Conservation (phyloP, 1,140 invertebrate species). For the Drosophila parabipectinata region DNA sequence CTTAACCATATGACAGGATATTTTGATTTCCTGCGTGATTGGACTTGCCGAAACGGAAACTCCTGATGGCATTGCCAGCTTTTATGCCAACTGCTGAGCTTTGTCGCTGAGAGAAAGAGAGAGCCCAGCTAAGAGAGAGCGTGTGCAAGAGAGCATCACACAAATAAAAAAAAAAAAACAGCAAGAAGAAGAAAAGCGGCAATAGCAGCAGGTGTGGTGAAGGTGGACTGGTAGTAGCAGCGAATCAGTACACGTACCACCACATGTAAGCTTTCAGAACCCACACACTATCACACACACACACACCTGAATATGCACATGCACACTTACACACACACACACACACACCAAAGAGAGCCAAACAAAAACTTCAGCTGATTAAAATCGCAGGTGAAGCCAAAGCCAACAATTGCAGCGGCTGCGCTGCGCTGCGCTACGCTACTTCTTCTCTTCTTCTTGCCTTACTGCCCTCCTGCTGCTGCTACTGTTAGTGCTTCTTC, state of each 20-base stretch:
- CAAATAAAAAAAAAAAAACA: background rate
- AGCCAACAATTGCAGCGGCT: constrained; percentile 39
- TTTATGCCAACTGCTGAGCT: constrained; percentile 3
- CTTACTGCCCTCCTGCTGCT: constrained; percentile 27
- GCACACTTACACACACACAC: background rate
- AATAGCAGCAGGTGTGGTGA: constrained; percentile 77
- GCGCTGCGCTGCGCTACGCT: constrained; percentile 22
- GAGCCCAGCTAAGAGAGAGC: constrained; percentile 1
- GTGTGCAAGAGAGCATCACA: constrained; percentile 8
- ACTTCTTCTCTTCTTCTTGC: constrained; percentile 18
- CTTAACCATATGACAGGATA: constrained; percentile 2
- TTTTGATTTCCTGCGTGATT: constrained; percentile 5
- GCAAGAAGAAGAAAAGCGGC: constrained; percentile 45
- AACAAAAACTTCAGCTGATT: constrained; percentile 70
- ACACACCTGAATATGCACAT: background rate
- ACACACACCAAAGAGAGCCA: constrained; percentile 14
- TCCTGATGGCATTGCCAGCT: constrained; percentile 52
- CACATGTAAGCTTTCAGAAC: constrained; percentile 15
- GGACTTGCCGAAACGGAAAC: constrained; percentile 12
- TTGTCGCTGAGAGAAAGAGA: background rate
- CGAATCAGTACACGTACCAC: constrained; percentile 4
- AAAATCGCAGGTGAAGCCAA: constrained; percentile 71
- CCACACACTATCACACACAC: constrained; percentile 1
- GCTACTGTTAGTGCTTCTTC: background rate
- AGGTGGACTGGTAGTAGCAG: constrained; percentile 45